Evolutionary conservation across 2,113 vertebrate species (phyloP).

Genomic region (Oenanthe oenanthe): DNA sequence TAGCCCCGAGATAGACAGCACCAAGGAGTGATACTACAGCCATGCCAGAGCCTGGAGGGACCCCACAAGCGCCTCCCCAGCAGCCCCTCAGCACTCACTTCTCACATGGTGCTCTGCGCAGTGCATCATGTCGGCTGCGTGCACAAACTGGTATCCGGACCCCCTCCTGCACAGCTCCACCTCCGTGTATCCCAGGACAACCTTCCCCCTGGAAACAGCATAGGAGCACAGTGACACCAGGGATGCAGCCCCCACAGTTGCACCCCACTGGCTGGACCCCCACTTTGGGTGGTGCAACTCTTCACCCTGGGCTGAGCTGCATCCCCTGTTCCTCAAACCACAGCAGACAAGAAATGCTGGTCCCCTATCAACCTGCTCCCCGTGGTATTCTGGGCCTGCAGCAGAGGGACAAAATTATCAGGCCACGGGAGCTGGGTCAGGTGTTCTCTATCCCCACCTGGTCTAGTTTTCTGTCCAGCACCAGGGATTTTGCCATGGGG

Average conservation of each 20-base stretch:
- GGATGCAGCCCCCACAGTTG: rapidly evolving
- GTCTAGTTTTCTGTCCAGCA: neutral
- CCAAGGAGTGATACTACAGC: neutral
- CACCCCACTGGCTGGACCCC: neutral
- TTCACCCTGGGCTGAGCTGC: neutral
- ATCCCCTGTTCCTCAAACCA: neutral
- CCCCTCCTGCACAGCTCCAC: constrained; percentile 75
- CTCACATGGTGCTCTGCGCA: constrained; percentile 78
- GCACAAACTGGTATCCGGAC: constrained; percentile 84
- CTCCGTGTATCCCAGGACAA: constrained; percentile 79
- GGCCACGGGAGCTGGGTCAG: neutral
- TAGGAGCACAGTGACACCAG: neutral
- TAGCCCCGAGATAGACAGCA: rapidly evolving
- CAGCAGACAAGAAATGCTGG: neutral
- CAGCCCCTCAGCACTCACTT: constrained; percentile 62
- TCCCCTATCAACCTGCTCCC: neutral
- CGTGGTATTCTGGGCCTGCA: rapidly evolving
- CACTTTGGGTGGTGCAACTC: neutral
- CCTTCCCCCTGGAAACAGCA: neutral
- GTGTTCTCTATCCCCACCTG: neutral
- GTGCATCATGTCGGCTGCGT: constrained; percentile 80
- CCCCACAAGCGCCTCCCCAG: rapidly evolving
- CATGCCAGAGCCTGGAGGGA: neutral
- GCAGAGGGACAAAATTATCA: neutral
- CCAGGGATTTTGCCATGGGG: neutral